Conservation (phyloP, 2,113 vertebrate genomes). For the Cromileptes altivelis region DNA sequence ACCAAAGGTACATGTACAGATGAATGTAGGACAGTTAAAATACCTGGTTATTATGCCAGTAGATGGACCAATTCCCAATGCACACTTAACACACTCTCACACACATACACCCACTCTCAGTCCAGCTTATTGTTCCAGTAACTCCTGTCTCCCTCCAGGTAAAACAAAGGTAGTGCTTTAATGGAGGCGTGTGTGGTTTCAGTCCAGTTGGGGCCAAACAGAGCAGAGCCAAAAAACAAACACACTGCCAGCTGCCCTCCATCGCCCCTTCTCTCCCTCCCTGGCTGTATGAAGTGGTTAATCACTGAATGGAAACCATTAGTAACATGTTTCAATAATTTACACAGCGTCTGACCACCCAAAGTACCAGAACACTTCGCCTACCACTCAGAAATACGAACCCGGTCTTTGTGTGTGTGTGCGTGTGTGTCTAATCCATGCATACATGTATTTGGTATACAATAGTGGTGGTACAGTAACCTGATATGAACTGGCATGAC, state of each 20-base stretch:
- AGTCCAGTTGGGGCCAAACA: conserved; percentile 63
- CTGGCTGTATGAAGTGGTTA: conserved; percentile 63
- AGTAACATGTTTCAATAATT: conserved; percentile 80
- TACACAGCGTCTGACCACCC: conserved; percentile 69
- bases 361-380: conserved; percentile 57
- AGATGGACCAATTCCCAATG: conserved; percentile 13
- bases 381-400: conserved; percentile 57
- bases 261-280: background rate
- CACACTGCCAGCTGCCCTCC: conserved; percentile 43
- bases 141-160: conserved; percentile 55
- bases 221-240: conserved; percentile 50
- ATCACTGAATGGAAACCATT: conserved; percentile 81
- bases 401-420: conserved; percentile 38
- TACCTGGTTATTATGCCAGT: background rate
- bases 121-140: conserved; percentile 54
- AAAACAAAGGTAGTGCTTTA: conserved; percentile 60
- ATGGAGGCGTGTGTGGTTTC: conserved; percentile 55
- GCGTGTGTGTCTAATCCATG: conserved; percentile 13
- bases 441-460: conserved; percentile 7
- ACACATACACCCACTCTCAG: conserved; percentile 13
- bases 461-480: conserved; percentile 25
- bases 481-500: conserved; percentile 46
- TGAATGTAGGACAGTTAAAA: background rate
- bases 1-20: background rate
- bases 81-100: conserved; percentile 21